phyloP scores from a whole-genome alignment of 1,140 invertebrate genomes.

The Phymorhynchus buccinoides region DNA sequence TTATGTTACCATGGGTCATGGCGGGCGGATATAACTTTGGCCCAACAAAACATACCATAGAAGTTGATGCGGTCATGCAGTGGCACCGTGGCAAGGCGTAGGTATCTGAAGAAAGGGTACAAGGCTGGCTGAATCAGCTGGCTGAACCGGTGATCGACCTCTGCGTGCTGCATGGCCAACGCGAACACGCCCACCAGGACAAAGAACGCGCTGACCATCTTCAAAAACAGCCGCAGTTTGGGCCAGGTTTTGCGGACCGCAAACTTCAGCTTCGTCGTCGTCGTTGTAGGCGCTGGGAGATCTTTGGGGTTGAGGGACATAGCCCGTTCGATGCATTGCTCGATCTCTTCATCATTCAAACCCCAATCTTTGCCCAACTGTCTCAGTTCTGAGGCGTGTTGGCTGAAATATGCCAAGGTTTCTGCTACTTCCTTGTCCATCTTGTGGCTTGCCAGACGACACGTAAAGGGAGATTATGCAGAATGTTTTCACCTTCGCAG shows the following conservation, averaged over 20 bases:
- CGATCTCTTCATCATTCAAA: background rate
- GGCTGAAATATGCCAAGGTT: constrained; percentile 5
- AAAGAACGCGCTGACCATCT: background rate
- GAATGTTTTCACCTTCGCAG: background rate
- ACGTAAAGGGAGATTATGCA: too few species aligned
- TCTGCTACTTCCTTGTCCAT: constrained; percentile 24
- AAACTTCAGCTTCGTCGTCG: background rate
- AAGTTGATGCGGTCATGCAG: constrained; percentile 10
- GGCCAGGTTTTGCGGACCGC: background rate
- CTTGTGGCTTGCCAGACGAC: too few species aligned
- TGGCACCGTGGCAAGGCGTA: background rate
- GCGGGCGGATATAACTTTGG: too few species aligned
- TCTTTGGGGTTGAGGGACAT: background rate
- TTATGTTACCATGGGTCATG: too few species aligned
- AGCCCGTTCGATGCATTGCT: constrained; percentile 10
- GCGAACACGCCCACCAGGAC: background rate
- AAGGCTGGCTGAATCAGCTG: background rate
- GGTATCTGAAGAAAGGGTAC: background rate
- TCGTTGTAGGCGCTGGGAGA: background rate
- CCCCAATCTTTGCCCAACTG: constrained; percentile 7
- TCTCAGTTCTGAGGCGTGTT: background rate
- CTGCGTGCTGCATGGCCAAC: background rate
- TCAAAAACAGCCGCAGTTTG: background rate
- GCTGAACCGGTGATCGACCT: background rate
- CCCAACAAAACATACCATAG: background rate